A percentile compares a stretch with the other conserved stretches of the same genome.
phyloP scores from a whole-genome alignment of 2,888 invertebrate genomes.

The Graphium colonna region DNA sequence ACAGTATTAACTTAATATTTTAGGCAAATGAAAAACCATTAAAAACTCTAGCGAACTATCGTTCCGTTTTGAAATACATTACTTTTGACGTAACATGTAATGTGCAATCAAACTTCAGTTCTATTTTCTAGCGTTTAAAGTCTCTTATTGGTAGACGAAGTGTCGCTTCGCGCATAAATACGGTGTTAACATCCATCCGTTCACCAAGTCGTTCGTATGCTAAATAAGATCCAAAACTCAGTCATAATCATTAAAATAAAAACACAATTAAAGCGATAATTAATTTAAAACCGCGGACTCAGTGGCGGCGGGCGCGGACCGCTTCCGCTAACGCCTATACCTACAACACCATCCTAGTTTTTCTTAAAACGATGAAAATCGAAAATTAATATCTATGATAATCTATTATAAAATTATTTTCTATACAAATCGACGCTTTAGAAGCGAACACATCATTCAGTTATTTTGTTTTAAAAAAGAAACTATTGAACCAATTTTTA shows the following conservation, averaged over 20 bases:
- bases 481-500: no score
- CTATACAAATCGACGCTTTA: no score
- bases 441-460: no score
- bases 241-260: slow-evolving; percentile 17
- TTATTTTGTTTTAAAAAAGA: no score
- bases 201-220: background rate
- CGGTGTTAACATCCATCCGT: background rate
- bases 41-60: background rate
- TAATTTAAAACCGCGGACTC: slow-evolving; percentile 12
- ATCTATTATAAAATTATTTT: no score
- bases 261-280: slow-evolving; percentile 20
- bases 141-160: background rate
- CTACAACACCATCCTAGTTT: background rate
- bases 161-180: background rate
- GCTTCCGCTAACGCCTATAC: background rate
- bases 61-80: background rate
- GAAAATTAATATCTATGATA: no score
- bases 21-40: background rate
- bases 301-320: background rate
- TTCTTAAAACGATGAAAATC: no score
- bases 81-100: background rate
- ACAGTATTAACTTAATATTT: background rate
- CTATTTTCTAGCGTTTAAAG: background rate
- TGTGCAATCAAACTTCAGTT: background rate
- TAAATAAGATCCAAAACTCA: slow-evolving; percentile 7